Evolutionary conservation across 2,797 vertebrate genomes (phyloP), one percentile per base, ranked within the genome.

Genomic region (Sebastolobus alascanus): DNA sequence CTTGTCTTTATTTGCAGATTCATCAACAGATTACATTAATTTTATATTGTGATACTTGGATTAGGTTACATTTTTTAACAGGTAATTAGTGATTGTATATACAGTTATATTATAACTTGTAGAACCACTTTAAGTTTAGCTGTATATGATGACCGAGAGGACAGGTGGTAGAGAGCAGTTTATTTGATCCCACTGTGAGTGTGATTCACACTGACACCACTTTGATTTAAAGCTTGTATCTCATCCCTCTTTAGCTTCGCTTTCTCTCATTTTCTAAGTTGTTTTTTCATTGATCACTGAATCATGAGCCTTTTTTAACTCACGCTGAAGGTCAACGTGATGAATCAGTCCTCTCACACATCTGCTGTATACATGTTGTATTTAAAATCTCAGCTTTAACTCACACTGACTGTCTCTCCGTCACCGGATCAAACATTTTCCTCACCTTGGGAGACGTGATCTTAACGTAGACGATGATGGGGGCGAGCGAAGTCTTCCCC

Each of bases 381-480:
- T 85, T 85, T 78, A 75, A 75, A 80, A 71, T 70, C 50, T 22
- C 74, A 66, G 76, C 58, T 46, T 60, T 31, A 60, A 18, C 54
- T 29, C 25, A 14, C 25, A 9, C 1, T 25, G 9, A 37, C 25
- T 10, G 2, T 58, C 22, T 5, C 25, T 25, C 25, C 25, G 5
- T 20, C 1, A 9, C 50, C 11, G 18, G 11, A 74, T 68, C 8
- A 10, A 37, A 50, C 50, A 2, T 69, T 58, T 38, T 3, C 4
- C 87, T 96, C 94, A 98, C 99, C 97, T 98, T 99, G 71, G 98
- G 97, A 89, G 98, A 99, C 86, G 98, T 97, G 93, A 99, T 99
- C 94, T 99, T 99, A 72, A 99, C 97, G 0, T 99, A 99, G 67
- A 99, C 98, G 54, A 98, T 96, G 89, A 99, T 98, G 80, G 99